Evolutionary conservation across 2,797 vertebrate genomes (phyloP), one percentile per base, ranked within the genome.

Genomic region (Notolepis coatsorum): DNA sequence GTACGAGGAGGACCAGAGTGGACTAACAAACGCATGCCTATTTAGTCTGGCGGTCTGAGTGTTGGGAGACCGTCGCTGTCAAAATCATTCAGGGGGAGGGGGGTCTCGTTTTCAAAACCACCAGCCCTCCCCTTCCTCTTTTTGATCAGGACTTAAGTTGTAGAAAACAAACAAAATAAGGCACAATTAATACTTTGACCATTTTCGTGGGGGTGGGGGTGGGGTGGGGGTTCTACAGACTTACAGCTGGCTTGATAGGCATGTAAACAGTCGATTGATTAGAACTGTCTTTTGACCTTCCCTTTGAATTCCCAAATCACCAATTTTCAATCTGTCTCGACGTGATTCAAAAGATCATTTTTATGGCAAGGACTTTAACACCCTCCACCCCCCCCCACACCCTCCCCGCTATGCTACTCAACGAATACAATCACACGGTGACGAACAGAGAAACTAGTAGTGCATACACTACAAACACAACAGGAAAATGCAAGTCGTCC

Each of bases 151-250:
- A 94, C 91, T 91, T 92, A 82, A 45, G 64, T 62, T 56, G 77
- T 82, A 87, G 77, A 84, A 85, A 67, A 88, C 86, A 93, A 94
- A 91, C 88, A 79, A 97, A 97, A 96, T 99, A 99, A 99, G 97
- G 97, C 97, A 99, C 97, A 91, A 95, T 94, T 95, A 96, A 96
- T 93, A 95, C 91, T 92, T 90, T 87, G 90, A 90, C 89, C 85
- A 80, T 92, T 91, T 90, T 81, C 72, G 50, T 79, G 80, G 84
- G 77, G 5, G 35, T 24, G 45, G 33, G 33, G 0, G 39, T 27
- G n/a, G 41, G 21, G 45, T 12, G 20, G n/a, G 81, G 50, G 66
- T 17, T 68, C 89, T 89, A 92, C 89, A 92, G 90, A 90, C 86
- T 91, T 92, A 83, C 91, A 91, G 91, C 90, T 83, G 87, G 65